A percentile compares a stretch with the other conserved stretches of the same genome.
These are phyloP conservation scores for Clarias laeviceps DNA, from an alignment of 2,797 vertebrate genomes.

Conservation along the genomic window DNA sequence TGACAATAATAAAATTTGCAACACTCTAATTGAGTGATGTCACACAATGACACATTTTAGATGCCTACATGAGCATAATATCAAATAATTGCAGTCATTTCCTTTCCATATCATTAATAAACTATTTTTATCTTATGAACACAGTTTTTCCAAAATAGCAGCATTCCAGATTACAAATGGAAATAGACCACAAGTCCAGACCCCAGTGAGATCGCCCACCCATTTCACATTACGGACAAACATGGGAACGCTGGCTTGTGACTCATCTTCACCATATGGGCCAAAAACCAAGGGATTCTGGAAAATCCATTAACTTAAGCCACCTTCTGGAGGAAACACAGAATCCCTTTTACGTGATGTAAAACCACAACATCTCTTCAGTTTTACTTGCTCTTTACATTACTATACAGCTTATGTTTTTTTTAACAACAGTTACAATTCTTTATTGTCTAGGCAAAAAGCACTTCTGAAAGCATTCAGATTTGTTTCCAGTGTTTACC, in stretches of 20 bases:
- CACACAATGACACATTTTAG: conserved; percentile 27
- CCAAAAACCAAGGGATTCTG: conserved; percentile 45
- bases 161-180: conserved; percentile 53
- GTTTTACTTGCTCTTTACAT: conserved; percentile 16
- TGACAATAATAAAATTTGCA: conserved; percentile 24
- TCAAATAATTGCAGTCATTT: not conserved
- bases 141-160: conserved; percentile 20
- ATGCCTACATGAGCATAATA: not conserved
- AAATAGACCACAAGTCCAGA: conserved; percentile 35
- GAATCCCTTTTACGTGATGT: conserved; percentile 43
- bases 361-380: conserved; percentile 21
- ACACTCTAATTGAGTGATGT: conserved; percentile 39
- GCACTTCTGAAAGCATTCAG: not conserved
- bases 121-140: conserved; percentile 24
- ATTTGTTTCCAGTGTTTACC: not conserved
- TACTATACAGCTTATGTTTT: not conserved
- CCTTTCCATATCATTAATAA: conserved; percentile 21
- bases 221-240: conserved; percentile 38
- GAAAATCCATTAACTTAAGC: conserved; percentile 52
- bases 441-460: not conserved
- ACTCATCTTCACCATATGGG: conserved; percentile 47
- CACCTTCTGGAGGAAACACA: conserved; percentile 44
- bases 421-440: not conserved
- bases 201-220: conserved; percentile 39
- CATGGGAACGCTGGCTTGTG: conserved; percentile 48